These are phyloP conservation scores for Distichodus sexfasciatus DNA, from an alignment of 2,797 vertebrate genomes.

Conservation along the genomic window DNA sequence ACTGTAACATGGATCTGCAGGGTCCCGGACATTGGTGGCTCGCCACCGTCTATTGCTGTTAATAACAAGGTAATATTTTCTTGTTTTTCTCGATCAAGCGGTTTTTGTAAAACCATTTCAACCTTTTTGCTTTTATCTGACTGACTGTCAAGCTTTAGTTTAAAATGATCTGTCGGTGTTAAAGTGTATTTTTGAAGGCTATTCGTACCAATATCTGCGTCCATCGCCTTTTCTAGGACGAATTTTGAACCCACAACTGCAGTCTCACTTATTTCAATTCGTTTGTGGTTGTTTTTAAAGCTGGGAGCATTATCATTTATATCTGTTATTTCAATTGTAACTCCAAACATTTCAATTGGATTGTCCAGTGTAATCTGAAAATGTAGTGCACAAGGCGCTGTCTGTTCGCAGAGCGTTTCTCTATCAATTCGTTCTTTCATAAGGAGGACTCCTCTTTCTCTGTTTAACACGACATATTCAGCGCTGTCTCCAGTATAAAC, in stretches of 20 bases:
- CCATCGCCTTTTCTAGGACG: slow-evolving; percentile 17
- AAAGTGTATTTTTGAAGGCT: slow-evolving; percentile 39
- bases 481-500: slow-evolving; percentile 63
- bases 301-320: slow-evolving; percentile 52
- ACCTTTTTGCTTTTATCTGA: slow-evolving; percentile 57
- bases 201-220: slow-evolving; percentile 42
- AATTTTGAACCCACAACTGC: slow-evolving; percentile 29
- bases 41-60: slow-evolving; percentile 63
- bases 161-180: slow-evolving; percentile 37
- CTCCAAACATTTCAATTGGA: slow-evolving; percentile 79
- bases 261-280: slow-evolving; percentile 35
- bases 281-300: slow-evolving; percentile 34
- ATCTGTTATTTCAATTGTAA: slow-evolving; percentile 71
- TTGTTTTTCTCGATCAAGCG: slow-evolving; percentile 62
- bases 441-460: slow-evolving; percentile 77
- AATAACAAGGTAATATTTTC: slow-evolving; percentile 51
- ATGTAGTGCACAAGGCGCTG: slow-evolving; percentile 75
- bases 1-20: slow-evolving; percentile 58
- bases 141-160: slow-evolving; percentile 22
- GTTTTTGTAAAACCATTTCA: slow-evolving; percentile 56
- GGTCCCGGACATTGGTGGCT: slow-evolving; percentile 57
- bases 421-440: slow-evolving; percentile 82
- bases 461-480: slow-evolving; percentile 79
- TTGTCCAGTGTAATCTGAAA: slow-evolving; percentile 82
- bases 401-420: slow-evolving; percentile 76